Percentiles rank a stretch among this genome's conserved stretches.
These are phyloP conservation scores for Perodicticus potto DNA, from an alignment of 2,797 vertebrate species.

Conservation along the genomic window DNA sequence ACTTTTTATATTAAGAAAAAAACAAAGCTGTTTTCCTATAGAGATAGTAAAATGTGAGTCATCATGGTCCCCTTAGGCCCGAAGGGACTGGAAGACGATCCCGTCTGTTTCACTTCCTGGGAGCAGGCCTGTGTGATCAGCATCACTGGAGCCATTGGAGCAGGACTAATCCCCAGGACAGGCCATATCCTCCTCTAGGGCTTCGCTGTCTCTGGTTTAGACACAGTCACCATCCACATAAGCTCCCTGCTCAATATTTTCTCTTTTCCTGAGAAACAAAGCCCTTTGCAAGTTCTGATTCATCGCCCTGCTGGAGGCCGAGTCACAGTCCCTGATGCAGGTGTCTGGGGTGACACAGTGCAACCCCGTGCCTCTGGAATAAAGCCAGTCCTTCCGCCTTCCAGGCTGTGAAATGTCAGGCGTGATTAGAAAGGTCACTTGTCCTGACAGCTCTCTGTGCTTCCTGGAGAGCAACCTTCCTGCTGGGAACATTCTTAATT, in stretches of 20 bases:
- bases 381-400: conserved; percentile 76
- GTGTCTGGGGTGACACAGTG: conserved; percentile 71
- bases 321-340: conserved; percentile 55
- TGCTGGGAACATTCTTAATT: conserved; percentile 74
- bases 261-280: conserved; percentile 71
- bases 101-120: neutral
- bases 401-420: conserved; percentile 79
- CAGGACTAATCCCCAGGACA: neutral
- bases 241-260: conserved; percentile 41
- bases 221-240: conserved; percentile 50
- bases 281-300: conserved; percentile 46
- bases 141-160: conserved; percentile 40
- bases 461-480: conserved; percentile 69
- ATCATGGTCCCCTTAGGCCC: neutral
- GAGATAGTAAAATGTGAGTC: conserved; percentile 47
- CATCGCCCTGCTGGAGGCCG: neutral
- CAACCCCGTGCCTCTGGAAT: conserved; percentile 45
- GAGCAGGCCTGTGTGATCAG: conserved; percentile 13
- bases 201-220: conserved; percentile 18
- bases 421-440: conserved; percentile 83
- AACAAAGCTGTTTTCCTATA: neutral
- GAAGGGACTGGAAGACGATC: neutral
- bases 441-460: conserved; percentile 74
- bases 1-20: neutral
- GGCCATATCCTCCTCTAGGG: neutral